Evolutionary conservation across 2,888 invertebrate genomes (phyloP), one percentile per base, ranked within the genome.

Genomic region (Perithous albicinctus): DNA sequence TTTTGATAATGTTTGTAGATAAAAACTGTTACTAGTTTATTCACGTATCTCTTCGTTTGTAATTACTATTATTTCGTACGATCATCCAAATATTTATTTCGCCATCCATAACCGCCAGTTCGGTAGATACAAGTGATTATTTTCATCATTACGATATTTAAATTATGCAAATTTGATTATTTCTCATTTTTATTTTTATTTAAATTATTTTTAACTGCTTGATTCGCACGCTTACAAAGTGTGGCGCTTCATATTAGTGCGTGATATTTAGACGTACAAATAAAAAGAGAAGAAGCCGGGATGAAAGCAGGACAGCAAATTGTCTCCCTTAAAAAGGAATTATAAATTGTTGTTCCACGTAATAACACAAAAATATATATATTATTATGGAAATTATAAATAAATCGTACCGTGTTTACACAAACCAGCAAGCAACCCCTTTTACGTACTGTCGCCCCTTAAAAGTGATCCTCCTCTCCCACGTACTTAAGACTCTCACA

Each of bases 221-320:
- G n/a, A 66, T 63, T 64, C 54, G n/a, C 77, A 63, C 75, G 77
- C 46, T 48, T 83, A 67, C 72, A 81, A 87, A 90, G 90, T 91
- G 90, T 90, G 91, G 91, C 91, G 92, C 92, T 92, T 92, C 91
- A 92, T 92, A 92, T 90, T 85, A 26, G 67, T 73, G 35, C 12
- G 4, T 41, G 18, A 84, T 80, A 79, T 80, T n/a, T 67, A 46
- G 69, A 64, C 4, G 12, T 5, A 67, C n/a, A 54, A 20, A 82
- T 48, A 82, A 61, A 82, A 61, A 81, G 77, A 74, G 46, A 35
- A 26, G 10, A 43, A 15, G 3, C 20, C 6, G 4, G 10, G 18
- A 3, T 38, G 43, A 29, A 79, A 38, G 29, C n/a, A 69, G 54
- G 35, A 56, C 41, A 61, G 29, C n/a, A 23, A 43, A 67, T 35